These are phyloP conservation scores for Dysdera silvatica DNA, from an alignment of 1,140 invertebrate genomes.

Conservation along the genomic window DNA sequence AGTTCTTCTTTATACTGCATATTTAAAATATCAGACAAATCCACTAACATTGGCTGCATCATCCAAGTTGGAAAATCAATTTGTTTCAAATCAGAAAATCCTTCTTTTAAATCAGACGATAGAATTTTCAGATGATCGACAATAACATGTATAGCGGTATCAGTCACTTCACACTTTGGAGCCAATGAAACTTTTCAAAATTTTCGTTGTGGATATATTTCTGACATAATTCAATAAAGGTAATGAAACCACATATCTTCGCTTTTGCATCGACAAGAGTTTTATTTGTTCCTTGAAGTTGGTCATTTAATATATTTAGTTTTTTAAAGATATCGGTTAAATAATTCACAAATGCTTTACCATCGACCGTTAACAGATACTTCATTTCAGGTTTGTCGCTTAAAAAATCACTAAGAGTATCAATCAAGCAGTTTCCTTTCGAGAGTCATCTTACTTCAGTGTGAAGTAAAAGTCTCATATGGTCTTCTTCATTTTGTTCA, in stretches of 20 bases:
- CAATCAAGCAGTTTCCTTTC: slow-evolving; percentile 21
- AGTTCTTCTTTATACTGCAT: slow-evolving; percentile 4
- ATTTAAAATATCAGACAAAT: not conserved
- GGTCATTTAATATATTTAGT: slow-evolving; percentile 10
- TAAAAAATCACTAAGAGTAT: slow-evolving; percentile 24
- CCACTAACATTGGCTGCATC: not conserved
- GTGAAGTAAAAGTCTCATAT: not conserved
- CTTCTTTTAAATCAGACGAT: slow-evolving; percentile 12
- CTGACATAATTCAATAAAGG: slow-evolving; percentile 10
- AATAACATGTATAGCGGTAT: slow-evolving; percentile 15
- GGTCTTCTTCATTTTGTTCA: not conserved
- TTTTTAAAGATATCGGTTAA: slow-evolving; percentile 28
- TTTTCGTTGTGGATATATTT: not conserved
- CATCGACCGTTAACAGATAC: slow-evolving; percentile 15
- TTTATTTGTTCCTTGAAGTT: slow-evolving; percentile 28
- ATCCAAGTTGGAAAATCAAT: not conserved
- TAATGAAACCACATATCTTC: slow-evolving; percentile 19
- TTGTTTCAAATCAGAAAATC: slow-evolving; percentile 1
- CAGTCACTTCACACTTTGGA: slow-evolving; percentile 16
- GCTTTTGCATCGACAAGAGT: slow-evolving; percentile 24
- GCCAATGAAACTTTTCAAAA: slow-evolving; percentile 22
- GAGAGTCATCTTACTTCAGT: slow-evolving; percentile 27
- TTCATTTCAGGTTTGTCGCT: slow-evolving; percentile 14
- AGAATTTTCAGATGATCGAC: slow-evolving; percentile 19
- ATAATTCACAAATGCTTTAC: slow-evolving; percentile 26